Base-by-base conservation (phyloP, 2,797 vertebrate genomes). In the Onychomys arenicola region DNA sequence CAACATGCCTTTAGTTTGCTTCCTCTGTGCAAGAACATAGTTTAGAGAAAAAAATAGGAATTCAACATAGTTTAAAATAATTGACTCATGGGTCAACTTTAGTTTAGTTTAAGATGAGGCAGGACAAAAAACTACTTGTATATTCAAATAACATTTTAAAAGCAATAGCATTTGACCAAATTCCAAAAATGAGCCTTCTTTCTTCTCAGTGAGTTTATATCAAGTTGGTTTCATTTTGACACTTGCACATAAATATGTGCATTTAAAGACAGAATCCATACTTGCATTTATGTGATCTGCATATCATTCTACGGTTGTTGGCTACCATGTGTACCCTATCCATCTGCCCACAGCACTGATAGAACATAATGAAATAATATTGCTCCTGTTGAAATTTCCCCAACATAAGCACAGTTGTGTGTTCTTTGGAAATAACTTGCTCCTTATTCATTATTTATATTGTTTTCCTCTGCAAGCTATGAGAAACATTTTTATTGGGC, bases 401-500 rank as follows among this genome's bases (percentile, higher is more conserved):
- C 25, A 7, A 17, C 5, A 34, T 29, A 29, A 89, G 90, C 21
- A 11, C 55, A 83, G 59, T 71, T 84, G 88, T 78, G 0, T 71
- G 16, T n/a, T 88, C 43, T 32, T 11, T 37, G 16, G 82, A 86
- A 71, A n/a, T 4, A 88, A n/a, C 55, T 8, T 10, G 92, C 85
- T 86, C 67, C 90, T 90, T 73, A 4, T 2, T 69, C 67, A 89
- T 94, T 86, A 19, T 0, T 94, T 81, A 71, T 8, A 67, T 95
- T 89, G 90, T 95, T 97, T 94, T 82, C 77, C 81, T 5, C 0
- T 16, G 0, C 0, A 32, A 25, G 87, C 94, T 57, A 92, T 95
- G 93, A 57, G 75, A 13, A 11, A 89, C 52, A 0, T 84, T 97
- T 97, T 98, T 19, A 0, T 92, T 37, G 76, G 82, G 83, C 5